Evolutionary conservation across 92 coral and sea anemone species (phyloP).

Genomic region (Ricordea florida): DNA sequence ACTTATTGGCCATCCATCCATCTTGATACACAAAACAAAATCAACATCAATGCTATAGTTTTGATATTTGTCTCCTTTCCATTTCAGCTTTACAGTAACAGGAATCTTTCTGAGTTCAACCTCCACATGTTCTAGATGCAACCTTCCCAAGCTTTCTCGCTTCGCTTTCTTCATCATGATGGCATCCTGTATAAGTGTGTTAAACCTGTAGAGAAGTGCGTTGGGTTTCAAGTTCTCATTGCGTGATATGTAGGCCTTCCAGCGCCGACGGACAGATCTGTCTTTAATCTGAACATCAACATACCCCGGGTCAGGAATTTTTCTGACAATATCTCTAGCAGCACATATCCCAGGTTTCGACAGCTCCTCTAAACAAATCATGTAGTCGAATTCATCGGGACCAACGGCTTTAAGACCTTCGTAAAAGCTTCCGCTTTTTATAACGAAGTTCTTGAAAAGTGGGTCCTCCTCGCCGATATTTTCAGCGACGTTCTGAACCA

Average conservation of each 20-base stretch:
- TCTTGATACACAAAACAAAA: slow-evolving; percentile 47
- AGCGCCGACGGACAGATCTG: too few species aligned
- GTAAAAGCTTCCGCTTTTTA: slow-evolving; percentile 34
- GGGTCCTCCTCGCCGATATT: neutral
- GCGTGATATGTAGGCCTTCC: slow-evolving; percentile 37
- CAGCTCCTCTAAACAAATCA: slow-evolving; percentile 35
- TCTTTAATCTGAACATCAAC: slow-evolving; percentile 8
- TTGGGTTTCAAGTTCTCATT: slow-evolving; percentile 39
- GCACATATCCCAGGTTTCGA: slow-evolving; percentile 25
- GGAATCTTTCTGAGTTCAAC: slow-evolving; percentile 60
- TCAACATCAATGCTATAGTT: slow-evolving; percentile 32
- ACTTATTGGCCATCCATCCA: slow-evolving; percentile 50
- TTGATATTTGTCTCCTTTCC: slow-evolving; percentile 44
- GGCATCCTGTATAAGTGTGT: slow-evolving; percentile 18
- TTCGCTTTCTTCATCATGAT: neutral
- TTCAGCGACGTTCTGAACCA: neutral
- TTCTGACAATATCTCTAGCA: slow-evolving; percentile 9
- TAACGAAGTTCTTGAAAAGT: slow-evolving; percentile 4
- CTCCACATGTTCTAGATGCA: neutral
- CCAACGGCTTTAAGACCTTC: slow-evolving; percentile 42
- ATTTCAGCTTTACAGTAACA: slow-evolving; percentile 33
- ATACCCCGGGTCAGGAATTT: slow-evolving; percentile 35
- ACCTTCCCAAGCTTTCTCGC: neutral
- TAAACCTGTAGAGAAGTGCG: slow-evolving; percentile 29
- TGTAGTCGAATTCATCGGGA: slow-evolving; percentile 51